A percentile compares a stretch with the other conserved stretches of the same genome.
Conservation (phyloP, 2,888 invertebrate genomes). For the Eucera pruinosa region DNA sequence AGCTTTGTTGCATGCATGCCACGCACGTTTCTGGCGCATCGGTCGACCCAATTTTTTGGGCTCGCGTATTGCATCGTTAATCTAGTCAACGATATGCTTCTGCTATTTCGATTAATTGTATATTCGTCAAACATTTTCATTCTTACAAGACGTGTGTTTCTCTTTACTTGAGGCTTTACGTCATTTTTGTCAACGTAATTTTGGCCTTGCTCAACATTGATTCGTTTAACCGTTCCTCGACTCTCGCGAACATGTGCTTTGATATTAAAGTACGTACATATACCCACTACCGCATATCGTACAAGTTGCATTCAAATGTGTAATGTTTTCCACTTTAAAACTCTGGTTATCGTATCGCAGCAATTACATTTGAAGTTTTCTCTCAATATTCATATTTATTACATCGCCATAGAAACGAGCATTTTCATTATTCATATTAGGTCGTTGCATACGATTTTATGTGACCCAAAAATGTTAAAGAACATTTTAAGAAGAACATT, state of each 20-base stretch:
- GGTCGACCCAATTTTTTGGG: constrained; percentile 57
- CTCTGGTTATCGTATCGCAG: too few relatives aligned
- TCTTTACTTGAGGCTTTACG: not conserved
- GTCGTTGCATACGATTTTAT: too few relatives aligned
- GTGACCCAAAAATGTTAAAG: too few relatives aligned
- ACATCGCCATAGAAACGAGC: too few relatives aligned
- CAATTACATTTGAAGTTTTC: too few relatives aligned
- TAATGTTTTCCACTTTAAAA: not conserved
- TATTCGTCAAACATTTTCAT: too few relatives aligned
- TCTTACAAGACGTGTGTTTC: not conserved
- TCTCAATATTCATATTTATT: too few relatives aligned
- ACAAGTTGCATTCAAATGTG: not conserved
- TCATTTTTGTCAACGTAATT: not conserved
- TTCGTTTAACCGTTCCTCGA: constrained; percentile 18
- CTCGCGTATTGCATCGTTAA: constrained; percentile 20
- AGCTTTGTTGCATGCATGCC: constrained; percentile 37
- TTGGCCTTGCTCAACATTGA: constrained; percentile 43
- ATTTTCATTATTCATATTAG: too few relatives aligned
- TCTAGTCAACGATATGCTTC: too few relatives aligned
- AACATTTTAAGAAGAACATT: too few relatives aligned
- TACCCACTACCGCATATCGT: not conserved
- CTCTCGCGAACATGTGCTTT: constrained; percentile 12
- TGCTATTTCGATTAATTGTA: constrained; percentile 8
- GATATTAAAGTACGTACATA: not conserved
- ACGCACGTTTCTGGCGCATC: constrained; percentile 48